These are phyloP conservation scores for Urocitellus parryii DNA, from an alignment of 2,113 vertebrate species.

Conservation along the genomic window DNA sequence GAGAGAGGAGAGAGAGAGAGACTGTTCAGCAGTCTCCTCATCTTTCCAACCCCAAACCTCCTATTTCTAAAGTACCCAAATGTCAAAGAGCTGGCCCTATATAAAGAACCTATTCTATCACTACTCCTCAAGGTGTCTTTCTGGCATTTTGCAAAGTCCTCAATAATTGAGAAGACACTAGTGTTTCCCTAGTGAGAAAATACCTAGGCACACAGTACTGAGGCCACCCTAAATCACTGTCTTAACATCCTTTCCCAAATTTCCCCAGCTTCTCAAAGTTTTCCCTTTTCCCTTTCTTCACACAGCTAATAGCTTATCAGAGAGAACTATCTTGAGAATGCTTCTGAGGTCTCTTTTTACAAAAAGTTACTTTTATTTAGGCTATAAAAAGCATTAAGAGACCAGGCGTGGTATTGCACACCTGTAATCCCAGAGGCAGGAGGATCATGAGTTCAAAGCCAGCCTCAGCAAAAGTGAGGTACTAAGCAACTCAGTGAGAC, in stretches of 20 bases:
- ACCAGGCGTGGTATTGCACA: no score
- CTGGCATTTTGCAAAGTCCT: neutral
- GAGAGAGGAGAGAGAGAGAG: neutral
- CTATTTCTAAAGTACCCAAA: neutral
- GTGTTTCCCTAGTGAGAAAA: neutral
- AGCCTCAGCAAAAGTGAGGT: no score
- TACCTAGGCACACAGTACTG: neutral
- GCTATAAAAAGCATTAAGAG: slow-evolving; percentile 1
- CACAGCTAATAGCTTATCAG: neutral
- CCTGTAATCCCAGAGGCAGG: no score
- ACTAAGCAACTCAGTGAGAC: no score
- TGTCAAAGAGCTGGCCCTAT: neutral
- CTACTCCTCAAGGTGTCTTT: neutral
- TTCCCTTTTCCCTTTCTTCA: neutral
- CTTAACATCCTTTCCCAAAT: neutral
- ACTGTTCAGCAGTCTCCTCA: neutral
- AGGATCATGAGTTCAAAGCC: no score
- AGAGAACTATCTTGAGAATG: neutral
- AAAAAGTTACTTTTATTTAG: slow-evolving; percentile 10
- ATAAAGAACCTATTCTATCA: neutral
- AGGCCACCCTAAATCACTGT: neutral
- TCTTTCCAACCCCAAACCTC: neutral
- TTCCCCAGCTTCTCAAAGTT: neutral
- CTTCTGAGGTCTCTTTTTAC: neutral
- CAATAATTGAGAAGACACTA: neutral